phyloP scores from a whole-genome alignment of 2,888 invertebrate species.

The Sepioteuthis lessoniana region DNA sequence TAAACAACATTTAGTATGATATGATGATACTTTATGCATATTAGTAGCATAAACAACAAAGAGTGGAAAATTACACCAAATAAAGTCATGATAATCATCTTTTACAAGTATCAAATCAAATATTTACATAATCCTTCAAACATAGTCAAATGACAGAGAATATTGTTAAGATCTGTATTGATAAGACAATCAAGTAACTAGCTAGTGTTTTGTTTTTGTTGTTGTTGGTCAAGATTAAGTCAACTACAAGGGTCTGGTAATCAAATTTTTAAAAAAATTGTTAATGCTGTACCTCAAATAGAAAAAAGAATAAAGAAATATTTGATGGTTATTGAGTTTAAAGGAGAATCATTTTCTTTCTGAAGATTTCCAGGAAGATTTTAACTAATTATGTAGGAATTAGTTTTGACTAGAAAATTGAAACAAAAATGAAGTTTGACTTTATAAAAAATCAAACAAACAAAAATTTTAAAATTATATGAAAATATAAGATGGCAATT shows the following conservation, averaged over 20 bases:
- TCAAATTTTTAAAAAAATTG: neutral
- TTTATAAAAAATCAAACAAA: neutral
- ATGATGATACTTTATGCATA: neutral
- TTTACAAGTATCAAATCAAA: neutral
- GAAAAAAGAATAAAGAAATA: neutral
- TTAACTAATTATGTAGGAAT: slow-evolving; percentile 33
- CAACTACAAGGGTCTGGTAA: neutral
- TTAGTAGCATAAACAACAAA: neutral
- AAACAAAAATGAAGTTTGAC: neutral
- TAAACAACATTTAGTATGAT: neutral
- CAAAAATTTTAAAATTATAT: neutral
- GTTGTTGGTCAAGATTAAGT: neutral
- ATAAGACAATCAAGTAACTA: neutral
- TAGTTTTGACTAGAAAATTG: slow-evolving; percentile 20
- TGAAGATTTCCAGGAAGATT: neutral
- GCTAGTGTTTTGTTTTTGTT: neutral
- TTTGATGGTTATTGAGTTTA: neutral
- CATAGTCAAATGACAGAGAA: slow-evolving; percentile 2
- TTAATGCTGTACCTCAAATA: neutral
- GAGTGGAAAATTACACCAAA: neutral
- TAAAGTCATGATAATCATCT: neutral
- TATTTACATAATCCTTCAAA: neutral
- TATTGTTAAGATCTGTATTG: neutral
- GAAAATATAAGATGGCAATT: neutral
- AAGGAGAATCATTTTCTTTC: neutral